Conservation (phyloP, 2,113 vertebrate genomes). For the Clinocottus analis region DNA sequence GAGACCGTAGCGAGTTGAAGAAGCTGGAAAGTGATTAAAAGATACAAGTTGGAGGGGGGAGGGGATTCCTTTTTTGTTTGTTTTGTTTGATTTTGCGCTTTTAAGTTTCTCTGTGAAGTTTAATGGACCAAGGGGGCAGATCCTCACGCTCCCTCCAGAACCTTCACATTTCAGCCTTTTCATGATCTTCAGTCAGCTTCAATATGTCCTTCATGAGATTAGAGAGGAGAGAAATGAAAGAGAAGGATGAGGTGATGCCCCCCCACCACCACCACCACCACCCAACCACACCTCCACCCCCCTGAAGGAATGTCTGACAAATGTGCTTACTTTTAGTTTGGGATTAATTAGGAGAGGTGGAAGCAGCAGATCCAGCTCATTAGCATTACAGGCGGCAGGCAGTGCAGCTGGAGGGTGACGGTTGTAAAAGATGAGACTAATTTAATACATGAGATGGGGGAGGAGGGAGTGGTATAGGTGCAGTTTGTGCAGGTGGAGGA, state of each 20-base stretch:
- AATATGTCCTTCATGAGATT: slow-evolving; percentile 37
- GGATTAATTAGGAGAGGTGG: slow-evolving; percentile 68
- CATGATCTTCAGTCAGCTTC: slow-evolving; percentile 26
- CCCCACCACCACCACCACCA: too few relatives aligned
- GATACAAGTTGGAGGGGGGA: slow-evolving; percentile 40
- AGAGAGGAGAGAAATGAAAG: slow-evolving; percentile 20
- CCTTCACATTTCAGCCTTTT: slow-evolving; percentile 7
- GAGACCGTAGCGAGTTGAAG: not conserved
- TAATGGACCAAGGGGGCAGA: slow-evolving; percentile 17
- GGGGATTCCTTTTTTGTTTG: slow-evolving; percentile 30
- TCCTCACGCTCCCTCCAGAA: slow-evolving; percentile 21
- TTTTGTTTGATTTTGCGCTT: slow-evolving; percentile 39
- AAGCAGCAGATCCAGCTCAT: slow-evolving; percentile 58
- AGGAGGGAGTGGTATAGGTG: slow-evolving; percentile 75
- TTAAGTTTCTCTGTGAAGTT: slow-evolving; percentile 49
- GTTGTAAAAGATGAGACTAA: slow-evolving; percentile 67
- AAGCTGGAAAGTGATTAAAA: slow-evolving; percentile 41
- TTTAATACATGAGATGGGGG: slow-evolving; percentile 74
- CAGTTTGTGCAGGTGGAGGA: slow-evolving; percentile 46
- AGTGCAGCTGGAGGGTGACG: slow-evolving; percentile 35
- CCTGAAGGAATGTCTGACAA: slow-evolving; percentile 68
- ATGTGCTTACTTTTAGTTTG: slow-evolving; percentile 61
- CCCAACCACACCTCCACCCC: not conserved
- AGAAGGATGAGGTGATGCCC: slow-evolving; percentile 21
- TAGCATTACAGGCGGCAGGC: slow-evolving; percentile 66